Evolutionary conservation across 2,797 vertebrate species (phyloP), one percentile per base, ranked within the genome.

Genomic region (Amblyopsis hoosieri): DNA sequence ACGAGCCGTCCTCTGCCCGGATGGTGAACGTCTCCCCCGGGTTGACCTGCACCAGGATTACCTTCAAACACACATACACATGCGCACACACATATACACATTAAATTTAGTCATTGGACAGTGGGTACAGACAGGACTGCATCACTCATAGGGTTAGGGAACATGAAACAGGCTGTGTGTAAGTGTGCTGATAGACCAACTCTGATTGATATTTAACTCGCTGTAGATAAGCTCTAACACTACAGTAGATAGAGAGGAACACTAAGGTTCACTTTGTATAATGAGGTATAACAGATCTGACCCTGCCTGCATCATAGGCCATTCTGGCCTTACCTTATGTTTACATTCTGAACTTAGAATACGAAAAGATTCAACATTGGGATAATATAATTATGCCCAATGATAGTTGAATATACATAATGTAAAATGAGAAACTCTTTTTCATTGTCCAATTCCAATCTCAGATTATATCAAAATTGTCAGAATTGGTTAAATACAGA

Each of bases 1-100:
- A 92, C 12, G 96, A 97, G 76, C 97, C 97, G 74, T 99, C 97
- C 85, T 99, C 97, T 2, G 96, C 95, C 88, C 97, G 94, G 86
- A 99, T 99, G 85, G 97, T 99, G 71, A 99, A 99, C 63, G 96
- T 99, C 93, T 99, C 97, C 85, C 97, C 97, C 48, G 97, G 97
- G 92, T 99, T 99, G 83, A 99, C 97, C 92, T 99, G 97, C 90
- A 99, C 97, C 75, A 99, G 90, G 89, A 99, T 98, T 85, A 99
- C 97, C 97, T 99, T 92, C 33, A 57, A 45, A 19, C 46, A 47
- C 47, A 10, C 45, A 49, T 37, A 45, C 31, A 59, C 19, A 60
- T 66, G 78, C 56, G 72, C 48, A 72, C 13, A 58, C 3, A 13
- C 45, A 56, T 2, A 62, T 19, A 72, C 50, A 66, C 11, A 72